Evolutionary conservation across 2,797 vertebrate genomes (phyloP), one percentile per base, ranked within the genome.

Genomic region (Sebastes reedi): DNA sequence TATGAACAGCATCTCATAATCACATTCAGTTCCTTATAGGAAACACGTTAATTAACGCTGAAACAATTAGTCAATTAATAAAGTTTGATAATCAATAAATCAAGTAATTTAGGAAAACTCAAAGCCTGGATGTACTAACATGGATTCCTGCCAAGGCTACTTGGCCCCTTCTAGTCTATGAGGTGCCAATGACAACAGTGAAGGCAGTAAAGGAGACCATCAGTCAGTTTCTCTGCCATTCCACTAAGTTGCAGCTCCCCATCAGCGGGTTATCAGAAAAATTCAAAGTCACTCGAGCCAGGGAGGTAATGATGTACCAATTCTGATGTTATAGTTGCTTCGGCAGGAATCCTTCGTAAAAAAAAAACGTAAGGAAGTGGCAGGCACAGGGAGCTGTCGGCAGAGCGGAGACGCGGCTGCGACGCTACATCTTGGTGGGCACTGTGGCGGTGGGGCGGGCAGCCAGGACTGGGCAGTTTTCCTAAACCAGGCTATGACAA

Each of bases 281-380:
- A 50, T 50, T 20, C 42, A 46, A 46, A 20, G 46, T 50, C 46
- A 20, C n/a, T 24, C 13, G 2, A 39, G 34, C 34, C 64, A 18
- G 34, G 36, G 36, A 46, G 8, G 5, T 66, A 4, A 11, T 8
- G 18, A 50, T 50, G 46, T 50, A 50, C 42, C 42, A 50, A 20
- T 0, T 50, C 8, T 50, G 46, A 50, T 50, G 16, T 8, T 50
- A 18, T 0, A 27, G 39, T 66, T 1, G 39, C 8, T 39, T 11
- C 1, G 22, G 6, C 64, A 27, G 64, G 64, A 46, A 46, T 66
- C 24, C 9, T 46, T 20, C 46, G 16, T 27, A 5, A 18, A 27
- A 24, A 27, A 24, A 46, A 46, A 46, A 39, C 8, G 5, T 5
- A 27, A 18, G 36, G 64, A 65, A 25, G 64, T 20, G 62, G 34